These are phyloP conservation scores for Luidia sarsii DNA, from an alignment of 53 echinoderm and acorn worm species.

Conservation along the genomic window DNA sequence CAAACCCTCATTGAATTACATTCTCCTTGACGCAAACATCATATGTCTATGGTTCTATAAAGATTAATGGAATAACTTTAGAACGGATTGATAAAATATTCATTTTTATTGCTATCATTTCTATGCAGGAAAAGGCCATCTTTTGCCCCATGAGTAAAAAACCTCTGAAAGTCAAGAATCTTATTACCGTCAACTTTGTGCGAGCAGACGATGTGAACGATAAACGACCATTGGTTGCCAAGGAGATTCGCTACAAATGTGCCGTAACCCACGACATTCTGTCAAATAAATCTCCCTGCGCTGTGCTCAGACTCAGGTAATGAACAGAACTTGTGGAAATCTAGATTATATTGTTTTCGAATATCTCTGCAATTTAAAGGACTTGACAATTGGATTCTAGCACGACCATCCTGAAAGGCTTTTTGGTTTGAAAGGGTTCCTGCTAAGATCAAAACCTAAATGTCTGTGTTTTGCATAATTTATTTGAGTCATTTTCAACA, in stretches of 20 bases:
- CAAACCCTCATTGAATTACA: too few relatives aligned
- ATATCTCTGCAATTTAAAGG: not conserved
- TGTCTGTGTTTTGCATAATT: too few relatives aligned
- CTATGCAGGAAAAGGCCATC: slow-evolving; percentile 77
- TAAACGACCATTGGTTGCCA: slow-evolving; percentile 75
- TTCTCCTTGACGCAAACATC: too few relatives aligned
- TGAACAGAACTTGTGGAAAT: not conserved
- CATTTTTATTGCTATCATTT: too few relatives aligned
- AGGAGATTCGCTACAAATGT: slow-evolving; percentile 88
- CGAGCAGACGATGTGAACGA: slow-evolving; percentile 77
- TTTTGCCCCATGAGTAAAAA: slow-evolving; percentile 95
- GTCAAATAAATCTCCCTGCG: slow-evolving; percentile 88
- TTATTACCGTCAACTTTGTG: slow-evolving; percentile 76
- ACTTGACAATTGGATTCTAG: not conserved
- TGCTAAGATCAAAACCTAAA: too few relatives aligned
- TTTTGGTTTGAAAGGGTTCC: too few relatives aligned
- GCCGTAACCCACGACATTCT: slow-evolving; percentile 91
- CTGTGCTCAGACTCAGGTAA: slow-evolving; percentile 91
- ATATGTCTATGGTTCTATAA: too few relatives aligned
- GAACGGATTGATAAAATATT: too few relatives aligned
- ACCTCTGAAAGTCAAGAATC: slow-evolving; percentile 81
- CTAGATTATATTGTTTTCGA: not conserved
- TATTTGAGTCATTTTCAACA: too few relatives aligned
- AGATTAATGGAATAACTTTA: too few relatives aligned
- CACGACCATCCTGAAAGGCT: not conserved